Conservation (phyloP, 1,140 invertebrate species). For the Doryteuthis pealeii region DNA sequence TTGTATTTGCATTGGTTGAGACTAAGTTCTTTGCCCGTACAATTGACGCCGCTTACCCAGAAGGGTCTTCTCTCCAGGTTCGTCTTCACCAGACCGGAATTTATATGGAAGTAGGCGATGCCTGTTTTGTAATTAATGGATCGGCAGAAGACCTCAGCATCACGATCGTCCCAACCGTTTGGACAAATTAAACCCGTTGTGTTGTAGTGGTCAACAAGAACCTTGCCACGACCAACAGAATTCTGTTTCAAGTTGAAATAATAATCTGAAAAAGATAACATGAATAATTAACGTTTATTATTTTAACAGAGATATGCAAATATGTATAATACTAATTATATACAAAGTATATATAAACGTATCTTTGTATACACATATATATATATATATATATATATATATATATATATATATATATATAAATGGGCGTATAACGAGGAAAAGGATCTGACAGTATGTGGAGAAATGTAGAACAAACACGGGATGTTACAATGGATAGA, state of each 20-base stretch:
- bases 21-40: slow-evolving; percentile 31
- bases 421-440: too few relatives aligned
- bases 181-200: slow-evolving; percentile 41
- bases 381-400: background rate
- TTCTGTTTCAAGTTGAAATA: slow-evolving; percentile 22
- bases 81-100: slow-evolving; percentile 22
- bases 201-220: slow-evolving; percentile 38
- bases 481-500: too few relatives aligned
- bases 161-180: slow-evolving; percentile 42
- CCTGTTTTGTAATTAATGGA: slow-evolving; percentile 31
- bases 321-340: too few relatives aligned
- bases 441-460: too few relatives aligned
- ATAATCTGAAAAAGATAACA: slow-evolving; percentile 28
- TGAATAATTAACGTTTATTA: background rate
- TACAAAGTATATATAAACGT: too few relatives aligned
- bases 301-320: too few relatives aligned
- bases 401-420: slow-evolving; percentile 8
- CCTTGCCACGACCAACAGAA: slow-evolving; percentile 30
- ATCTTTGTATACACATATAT: background rate
- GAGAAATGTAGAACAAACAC: too few relatives aligned
- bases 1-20: slow-evolving; percentile 33
- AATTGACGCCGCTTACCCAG: slow-evolving; percentile 39
- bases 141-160: slow-evolving; percentile 43
- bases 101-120: slow-evolving; percentile 37
- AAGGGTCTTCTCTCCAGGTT: slow-evolving; percentile 22